Base-by-base conservation (phyloP, 2,797 vertebrate species). In the Morelia viridis region DNA sequence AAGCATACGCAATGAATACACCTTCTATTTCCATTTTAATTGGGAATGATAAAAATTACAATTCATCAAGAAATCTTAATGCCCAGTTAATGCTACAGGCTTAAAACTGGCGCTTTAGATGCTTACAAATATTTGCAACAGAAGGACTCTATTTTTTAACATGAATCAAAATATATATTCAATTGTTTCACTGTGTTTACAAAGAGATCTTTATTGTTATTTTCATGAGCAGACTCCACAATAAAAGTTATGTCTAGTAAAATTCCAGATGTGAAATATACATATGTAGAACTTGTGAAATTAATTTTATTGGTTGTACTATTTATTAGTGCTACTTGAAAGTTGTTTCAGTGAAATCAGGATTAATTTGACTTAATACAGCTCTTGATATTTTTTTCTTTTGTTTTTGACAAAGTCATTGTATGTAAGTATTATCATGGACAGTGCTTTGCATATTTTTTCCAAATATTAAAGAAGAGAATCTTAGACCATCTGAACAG, bases 41-140 rank as follows among this genome's bases (percentile, higher is more conserved):
- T 93, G 46, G 35, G 90, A 13, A 91, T 91, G 92, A 85, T 28
- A 94, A 94, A 93, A 95, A 22, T 3, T 19, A 3, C 8, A 93
- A 89, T 92, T 96, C 12, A 86, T 85, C 57, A 87, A 53, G 31
- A 89, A 92, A 91, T 91, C 92, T 95, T 91, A 94, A 94, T 92
- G 53, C 53, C 90, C 0, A 50, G 35, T 94, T 95, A 91, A 5
- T 88, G 84, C 65, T 88, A 94, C 93, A 68, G 91, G 0, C 85
- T 95, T 94, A 86, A 94, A 94, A 94, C 10, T n/a, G 12, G 3
- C 28, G 91, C 0, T 88, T 95, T 41, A 85, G 57, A 83, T 89
- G 41, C 1, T 41, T 93, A 93, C 94, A 22, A 91, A 56, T 17
- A 87, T 19, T 89, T 92, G 0, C 13, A 92, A 28, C 62, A 7